These are phyloP conservation scores for Matsumyia berberina DNA, from an alignment of 2,888 invertebrate species.

Conservation along the genomic window DNA sequence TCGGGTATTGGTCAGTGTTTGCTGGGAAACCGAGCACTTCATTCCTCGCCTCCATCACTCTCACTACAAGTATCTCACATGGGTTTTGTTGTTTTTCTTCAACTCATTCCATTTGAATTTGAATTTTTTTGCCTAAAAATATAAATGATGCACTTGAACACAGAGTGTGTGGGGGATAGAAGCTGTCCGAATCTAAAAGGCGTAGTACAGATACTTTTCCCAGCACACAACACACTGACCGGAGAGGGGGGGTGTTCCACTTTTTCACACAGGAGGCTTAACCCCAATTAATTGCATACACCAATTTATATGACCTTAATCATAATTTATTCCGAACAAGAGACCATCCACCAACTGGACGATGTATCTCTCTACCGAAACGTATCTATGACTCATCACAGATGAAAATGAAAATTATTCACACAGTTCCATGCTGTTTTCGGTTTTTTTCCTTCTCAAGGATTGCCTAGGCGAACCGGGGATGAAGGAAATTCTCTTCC, in stretches of 20 bases:
- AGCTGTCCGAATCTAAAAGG: conserved; percentile 14
- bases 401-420: conserved; percentile 20
- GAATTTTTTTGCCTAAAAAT: conserved; percentile 61
- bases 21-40: conserved; percentile 1
- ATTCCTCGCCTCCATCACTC: conserved; percentile 10
- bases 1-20: conserved; percentile 55
- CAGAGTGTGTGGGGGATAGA: conserved; percentile 7
- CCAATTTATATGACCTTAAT: conserved; percentile 74
- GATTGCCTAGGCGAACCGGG: conserved; percentile 36
- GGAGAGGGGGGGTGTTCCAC: not conserved
- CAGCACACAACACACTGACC: conserved; percentile 10
- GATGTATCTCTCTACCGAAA: conserved; percentile 26
- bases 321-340: conserved; percentile 69
- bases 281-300: conserved; percentile 70
- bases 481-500: conserved; percentile 22
- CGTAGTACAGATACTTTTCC: conserved; percentile 45
- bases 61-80: conserved; percentile 24
- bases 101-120: conserved; percentile 10
- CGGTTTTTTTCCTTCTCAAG: conserved; percentile 18
- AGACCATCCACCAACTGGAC: conserved; percentile 18
- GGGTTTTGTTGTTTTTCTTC: too few species aligned
- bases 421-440: not conserved
- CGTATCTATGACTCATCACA: conserved; percentile 60
- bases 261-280: conserved; percentile 2
- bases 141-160: conserved; percentile 71